Conservation (phyloP, 2,888 invertebrate genomes). For the Mimumesa dahlbomi region DNA sequence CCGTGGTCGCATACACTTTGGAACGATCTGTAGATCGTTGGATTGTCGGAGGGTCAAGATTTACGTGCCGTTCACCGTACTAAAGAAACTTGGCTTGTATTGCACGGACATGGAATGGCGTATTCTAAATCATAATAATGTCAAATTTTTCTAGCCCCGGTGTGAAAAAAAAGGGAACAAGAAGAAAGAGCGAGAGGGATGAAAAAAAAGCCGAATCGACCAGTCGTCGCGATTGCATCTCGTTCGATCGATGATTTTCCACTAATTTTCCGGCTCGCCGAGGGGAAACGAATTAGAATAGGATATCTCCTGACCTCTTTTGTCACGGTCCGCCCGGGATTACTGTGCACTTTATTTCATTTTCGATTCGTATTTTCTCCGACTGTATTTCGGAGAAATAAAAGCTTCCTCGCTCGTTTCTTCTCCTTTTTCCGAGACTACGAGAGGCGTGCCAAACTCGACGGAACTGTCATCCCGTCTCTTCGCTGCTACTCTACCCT, state of each 20-base stretch:
- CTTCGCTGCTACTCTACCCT: slow-evolving; percentile 5
- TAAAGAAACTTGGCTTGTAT: slow-evolving; percentile 69
- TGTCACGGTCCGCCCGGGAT: neutral
- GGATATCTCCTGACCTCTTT: slow-evolving; percentile 9
- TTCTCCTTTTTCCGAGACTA: slow-evolving; percentile 7
- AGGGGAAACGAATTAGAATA: neutral
- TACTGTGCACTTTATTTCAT: slow-evolving; percentile 16
- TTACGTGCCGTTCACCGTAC: slow-evolving; percentile 64
- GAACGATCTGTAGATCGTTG: slow-evolving; percentile 18
- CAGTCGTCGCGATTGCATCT: too few species aligned
- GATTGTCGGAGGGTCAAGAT: slow-evolving; percentile 45
- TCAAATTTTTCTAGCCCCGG: slow-evolving; percentile 26
- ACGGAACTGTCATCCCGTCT: slow-evolving; percentile 29
- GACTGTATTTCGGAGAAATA: slow-evolving; percentile 6
- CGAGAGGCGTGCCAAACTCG: slow-evolving; percentile 35
- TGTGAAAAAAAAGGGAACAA: slow-evolving; percentile 3
- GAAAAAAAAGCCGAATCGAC: too few species aligned
- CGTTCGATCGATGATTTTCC: slow-evolving; percentile 1
- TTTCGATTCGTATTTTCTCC: slow-evolving; percentile 20
- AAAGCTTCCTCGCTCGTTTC: slow-evolving; percentile 13
- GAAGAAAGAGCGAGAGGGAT: too few species aligned
- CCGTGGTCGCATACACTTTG: slow-evolving; percentile 9
- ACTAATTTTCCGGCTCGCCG: neutral
- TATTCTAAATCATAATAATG: slow-evolving; percentile 67
- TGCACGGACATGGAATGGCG: slow-evolving; percentile 55